Base-by-base conservation (phyloP, 37 sponge, comb jelly and placozoan genomes). In the Axinella damicornis region DNA sequence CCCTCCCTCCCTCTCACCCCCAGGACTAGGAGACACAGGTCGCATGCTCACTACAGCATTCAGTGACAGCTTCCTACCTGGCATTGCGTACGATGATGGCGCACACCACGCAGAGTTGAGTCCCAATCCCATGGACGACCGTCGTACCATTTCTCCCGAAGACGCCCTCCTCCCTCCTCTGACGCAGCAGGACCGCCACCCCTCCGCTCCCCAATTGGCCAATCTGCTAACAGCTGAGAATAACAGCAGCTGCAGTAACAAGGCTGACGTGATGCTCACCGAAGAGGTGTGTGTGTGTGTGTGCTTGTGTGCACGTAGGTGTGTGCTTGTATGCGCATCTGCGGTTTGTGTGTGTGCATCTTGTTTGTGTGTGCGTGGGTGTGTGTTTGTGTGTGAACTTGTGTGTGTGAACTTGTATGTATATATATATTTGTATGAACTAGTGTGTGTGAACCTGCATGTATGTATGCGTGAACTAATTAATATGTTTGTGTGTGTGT, bases 161-260 rank as follows among this genome's bases (percentile, higher is more conserved):
- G 56, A 79, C 63, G 46, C 54, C 11, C 80, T 89, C 13, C 60
- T 84, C 35, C 90, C 90, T 22, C 85, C 84, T 21, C 85, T 89
- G 28, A 31, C 84, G 14, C 12, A 18, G 13, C 69, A 73, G 56
- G 85, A 84, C 34, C 90, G 90, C n/a, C 90, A 89, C 33, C 90
- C 90, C 53, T 89, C 90, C 0, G 90, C 90, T 35, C 90, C 90
- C 12, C 90, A 83, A 37, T 80, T 89, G 58, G 85, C 69, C 30
- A 77, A 78, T 66, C 79, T 89, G 57, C 79, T 89, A 22, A 62
- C 80, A 27, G 34, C 69, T 20, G 22, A 69, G 30, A 21, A 22
- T 5, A 33, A 9, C 9, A 13, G 35, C 9, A 9, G 6, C 46
- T 12, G 46, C 46, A 46, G 61, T 75, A 83, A 74, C 15, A 33